phyloP scores from a whole-genome alignment of 1,140 invertebrate genomes.

The Drosophila erecta region DNA sequence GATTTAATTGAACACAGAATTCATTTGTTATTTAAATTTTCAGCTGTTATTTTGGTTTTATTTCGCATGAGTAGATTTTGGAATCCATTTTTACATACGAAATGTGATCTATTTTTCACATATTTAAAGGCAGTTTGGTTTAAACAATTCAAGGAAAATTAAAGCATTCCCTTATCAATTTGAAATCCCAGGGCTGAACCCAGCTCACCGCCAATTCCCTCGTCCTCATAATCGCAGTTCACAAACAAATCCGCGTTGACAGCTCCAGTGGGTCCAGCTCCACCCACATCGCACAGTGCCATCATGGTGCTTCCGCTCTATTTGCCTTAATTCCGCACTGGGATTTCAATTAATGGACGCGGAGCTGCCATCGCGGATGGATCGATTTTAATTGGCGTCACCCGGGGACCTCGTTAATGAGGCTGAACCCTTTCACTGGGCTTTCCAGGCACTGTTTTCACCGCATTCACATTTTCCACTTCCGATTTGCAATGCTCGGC shows the following conservation, averaged over 20 bases:
- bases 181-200: constrained; percentile 3
- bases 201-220: constrained; percentile 71
- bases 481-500: constrained; percentile 3
- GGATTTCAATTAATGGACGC: constrained; percentile 43
- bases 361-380: constrained; percentile 5
- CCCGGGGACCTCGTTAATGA: constrained; percentile 53
- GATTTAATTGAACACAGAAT: no score
- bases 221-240: constrained; percentile 57
- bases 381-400: constrained; percentile 56
- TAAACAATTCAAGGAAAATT: background rate
- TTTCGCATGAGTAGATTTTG: no score
- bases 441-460: no score
- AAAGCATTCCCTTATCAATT: background rate
- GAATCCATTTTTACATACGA: no score
- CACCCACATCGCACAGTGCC: constrained; percentile 31
- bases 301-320: constrained; percentile 56
- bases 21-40: background rate
- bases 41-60: no score
- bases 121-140: background rate
- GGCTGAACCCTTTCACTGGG: constrained; percentile 6
- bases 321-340: constrained; percentile 43
- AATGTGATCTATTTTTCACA: no score
- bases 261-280: background rate
- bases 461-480: constrained; percentile 22
- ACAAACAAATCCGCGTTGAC: constrained; percentile 19